Conservation (phyloP, 2,113 vertebrate species). For the Lipophrys pholis region DNA sequence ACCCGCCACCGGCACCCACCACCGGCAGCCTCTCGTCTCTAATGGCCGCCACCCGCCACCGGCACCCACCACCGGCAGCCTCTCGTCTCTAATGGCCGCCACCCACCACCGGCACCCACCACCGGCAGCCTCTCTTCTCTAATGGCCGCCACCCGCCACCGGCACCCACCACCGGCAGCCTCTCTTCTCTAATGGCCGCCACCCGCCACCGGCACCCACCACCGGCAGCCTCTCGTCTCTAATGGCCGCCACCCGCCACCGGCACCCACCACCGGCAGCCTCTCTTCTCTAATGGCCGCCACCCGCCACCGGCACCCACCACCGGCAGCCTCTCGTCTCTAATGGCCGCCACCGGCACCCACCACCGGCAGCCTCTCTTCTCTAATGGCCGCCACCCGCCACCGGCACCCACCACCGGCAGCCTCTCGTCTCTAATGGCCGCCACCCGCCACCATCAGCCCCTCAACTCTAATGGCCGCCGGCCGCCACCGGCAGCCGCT, state of each 20-base stretch:
- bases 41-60: no score
- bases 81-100: no score
- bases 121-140: slow-evolving; percentile 62
- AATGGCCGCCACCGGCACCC: slow-evolving; percentile 58
- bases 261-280: no score
- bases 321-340: slow-evolving; percentile 62
- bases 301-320: slow-evolving; percentile 44
- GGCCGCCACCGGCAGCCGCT: no score
- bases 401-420: slow-evolving; percentile 62
- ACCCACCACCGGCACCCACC: slow-evolving; percentile 47
- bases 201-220: no score
- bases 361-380: slow-evolving; percentile 63
- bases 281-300: no score
- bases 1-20: no score
- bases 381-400: slow-evolving; percentile 47
- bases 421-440: slow-evolving; percentile 51
- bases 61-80: no score
- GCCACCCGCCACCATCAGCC: slow-evolving; percentile 67
- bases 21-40: no score
- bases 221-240: no score
- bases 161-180: no score
- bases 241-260: no score
- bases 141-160: slow-evolving; percentile 60
- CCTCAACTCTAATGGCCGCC: slow-evolving; percentile 43
- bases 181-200: slow-evolving; percentile 43